Conservation (phyloP, 2,113 vertebrate genomes). For the Strix aluco region DNA sequence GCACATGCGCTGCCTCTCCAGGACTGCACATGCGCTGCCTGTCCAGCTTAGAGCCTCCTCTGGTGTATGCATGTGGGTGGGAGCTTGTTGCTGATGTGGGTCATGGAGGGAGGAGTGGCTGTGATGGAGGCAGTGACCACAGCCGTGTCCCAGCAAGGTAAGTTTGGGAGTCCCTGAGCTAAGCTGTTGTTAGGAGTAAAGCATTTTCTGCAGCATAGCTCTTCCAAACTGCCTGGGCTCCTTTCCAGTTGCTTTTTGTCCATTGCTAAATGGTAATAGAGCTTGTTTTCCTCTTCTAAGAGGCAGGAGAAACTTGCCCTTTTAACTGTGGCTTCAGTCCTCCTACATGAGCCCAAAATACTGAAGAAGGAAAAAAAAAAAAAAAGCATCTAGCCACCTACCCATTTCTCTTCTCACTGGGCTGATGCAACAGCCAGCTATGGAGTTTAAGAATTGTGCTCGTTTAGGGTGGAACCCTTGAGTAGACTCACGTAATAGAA, state of each 20-base stretch:
- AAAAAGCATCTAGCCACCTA: not conserved
- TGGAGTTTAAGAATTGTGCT: not conserved
- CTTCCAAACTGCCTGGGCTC: not conserved
- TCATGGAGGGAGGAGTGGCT: not conserved
- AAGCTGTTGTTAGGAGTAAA: not conserved
- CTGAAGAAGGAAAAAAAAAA: not conserved
- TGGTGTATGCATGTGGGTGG: not conserved
- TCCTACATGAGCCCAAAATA: slow-evolving; percentile 14
- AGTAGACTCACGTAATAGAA: not conserved
- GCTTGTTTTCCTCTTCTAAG: not conserved
- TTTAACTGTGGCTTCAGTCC: slow-evolving; percentile 1
- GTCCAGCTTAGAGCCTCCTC: not conserved
- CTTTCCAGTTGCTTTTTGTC: not conserved
- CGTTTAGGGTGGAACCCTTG: not conserved
- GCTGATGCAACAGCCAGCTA: slow-evolving; percentile 8
- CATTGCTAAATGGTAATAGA: not conserved
- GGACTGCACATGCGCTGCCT: not conserved
- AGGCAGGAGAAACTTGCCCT: not conserved
- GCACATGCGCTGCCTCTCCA: not conserved
- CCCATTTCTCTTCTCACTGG: not conserved
- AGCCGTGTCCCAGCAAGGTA: not conserved
- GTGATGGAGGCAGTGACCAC: not conserved
- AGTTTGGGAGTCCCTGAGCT: not conserved
- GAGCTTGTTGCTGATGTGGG: not conserved
- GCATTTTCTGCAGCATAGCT: not conserved